Base-by-base conservation (phyloP, 2,113 vertebrate species). In the Electrona antarctica region DNA sequence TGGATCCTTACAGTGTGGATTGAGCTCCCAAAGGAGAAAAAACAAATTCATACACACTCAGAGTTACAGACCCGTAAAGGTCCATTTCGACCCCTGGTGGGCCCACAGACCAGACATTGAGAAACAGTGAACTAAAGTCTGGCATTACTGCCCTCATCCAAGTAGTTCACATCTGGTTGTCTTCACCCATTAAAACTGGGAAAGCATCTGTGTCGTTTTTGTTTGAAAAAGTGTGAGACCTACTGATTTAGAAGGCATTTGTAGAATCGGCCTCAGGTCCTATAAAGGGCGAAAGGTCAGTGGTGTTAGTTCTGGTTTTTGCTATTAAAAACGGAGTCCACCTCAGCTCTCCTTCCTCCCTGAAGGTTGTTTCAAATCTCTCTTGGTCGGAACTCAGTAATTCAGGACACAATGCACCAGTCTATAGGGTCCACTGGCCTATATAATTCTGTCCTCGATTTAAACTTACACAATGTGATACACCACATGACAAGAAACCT, bases 261-360 rank as follows among this genome's bases (percentile, higher is more conserved):
- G 33, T 41, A 41, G 33, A 41, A 41, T 41, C 33, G 33, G 3
- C 33, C 33, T 41, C 33, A 41, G 33, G 77, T 86, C 88, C 82
- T 21, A 21, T 21, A 21, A 21, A 21, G 73, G 77, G 69, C 74
- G 77, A 90, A 92, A 90, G 88, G 90, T 90, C 90, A 87, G 81
- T 73, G 73, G 80, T 79, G 85, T 88, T 82, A 81, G 61, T 78
- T 69, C 75, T 74, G 71, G 68, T 82, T 73, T 76, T 73, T 76
- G 47, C 56, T 77, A 63, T 74, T 74, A 73, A 74, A 87, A 81
- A 71, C 69, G 46, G 60, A 81, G 64, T 48, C 81, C 67, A 84
- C 74, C 74, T 86, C 52, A 79, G 58, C 83, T 77, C 73, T 71
- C 81, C 74, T 84, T 73, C 69, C 71, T 69, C 74, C 79, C 80